Base-by-base conservation (phyloP, 2,113 vertebrate genomes). In the Notothenia rossii region DNA sequence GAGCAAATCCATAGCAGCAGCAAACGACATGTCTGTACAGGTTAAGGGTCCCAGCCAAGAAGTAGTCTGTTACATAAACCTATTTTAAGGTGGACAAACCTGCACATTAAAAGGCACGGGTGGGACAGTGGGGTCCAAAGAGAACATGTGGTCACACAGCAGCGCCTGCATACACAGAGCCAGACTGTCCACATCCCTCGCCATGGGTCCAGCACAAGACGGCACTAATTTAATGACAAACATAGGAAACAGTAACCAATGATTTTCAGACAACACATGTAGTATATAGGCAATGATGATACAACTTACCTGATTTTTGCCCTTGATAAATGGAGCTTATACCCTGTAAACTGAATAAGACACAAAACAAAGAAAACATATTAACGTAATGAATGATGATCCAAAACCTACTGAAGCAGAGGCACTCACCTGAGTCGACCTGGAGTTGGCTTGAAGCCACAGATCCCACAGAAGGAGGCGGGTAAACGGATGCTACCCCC, bases 111-210 rank as follows among this genome's bases (percentile, higher is more conserved):
- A 99, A 56, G 95, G 96, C 40, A 99, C 5, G 0, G 97, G 97
- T 3, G 97, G 97, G 53, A 99, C 93, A 0, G 92, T 94, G 81
- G 97, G 95, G 74, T 99, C 98, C 93, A 99, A 87, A 10, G 20
- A 81, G 87, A 98, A 99, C 97, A 99, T 95, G 83, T 98, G 92
- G 40, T 96, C 87, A 20, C 95, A 96, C 10, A 99, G 95, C 81
- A 99, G 85, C 0, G 97, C 97, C 93, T 91, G 94, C 96, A 99
- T 95, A 68, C 93, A 97, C 53, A 98, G 86, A 4, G 92, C 96
- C 91, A 99, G 92, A 83, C 97, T 96, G 85, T 97, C 97, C 83
- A 98, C 97, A 0, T 99, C 97, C 53, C 90, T 93, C 0, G 94
- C 97, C 94, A 98, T 88, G 0, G 97, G 97, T 20, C 98, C 98